These are phyloP conservation scores for Leucozona laternaria DNA, from an alignment of 2,888 invertebrate genomes.

Conservation along the genomic window DNA sequence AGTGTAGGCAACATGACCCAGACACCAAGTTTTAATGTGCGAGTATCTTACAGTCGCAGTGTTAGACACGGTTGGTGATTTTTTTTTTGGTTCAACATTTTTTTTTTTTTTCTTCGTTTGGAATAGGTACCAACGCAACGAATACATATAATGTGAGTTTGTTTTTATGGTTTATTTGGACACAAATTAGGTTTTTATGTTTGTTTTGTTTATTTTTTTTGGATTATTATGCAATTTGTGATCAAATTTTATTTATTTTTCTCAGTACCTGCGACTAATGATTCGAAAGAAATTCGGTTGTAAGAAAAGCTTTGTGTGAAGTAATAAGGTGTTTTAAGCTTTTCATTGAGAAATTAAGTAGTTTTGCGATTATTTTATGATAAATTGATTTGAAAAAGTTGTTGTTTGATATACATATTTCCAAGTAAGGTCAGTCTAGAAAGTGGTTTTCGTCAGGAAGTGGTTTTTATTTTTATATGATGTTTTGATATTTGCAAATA, in stretches of 20 bases:
- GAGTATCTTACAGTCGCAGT: conserved; percentile 35
- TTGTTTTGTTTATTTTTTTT: neutral
- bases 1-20: conserved; percentile 42
- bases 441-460: neutral
- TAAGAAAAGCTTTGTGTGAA: conserved; percentile 26
- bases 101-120: conserved; percentile 24
- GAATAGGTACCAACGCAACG: conserved; percentile 17
- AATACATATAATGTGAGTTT: conserved; percentile 37
- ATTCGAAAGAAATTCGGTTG: conserved; percentile 37
- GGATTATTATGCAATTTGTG: conserved; percentile 43
- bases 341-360: conserved; percentile 41
- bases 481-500: no score
- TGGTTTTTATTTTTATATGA: neutral
- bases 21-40: conserved; percentile 19
- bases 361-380: neutral
- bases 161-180: conserved; percentile 8
- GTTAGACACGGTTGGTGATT: conserved; percentile 18
- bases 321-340: neutral
- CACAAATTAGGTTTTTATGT: neutral
- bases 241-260: conserved; percentile 20
- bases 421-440: neutral
- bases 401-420: neutral
- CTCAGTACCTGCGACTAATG: neutral
- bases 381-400: neutral
- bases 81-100: neutral